Evolutionary conservation across 1,140 invertebrate species (phyloP).

Genomic region (Drosophila ironensis): DNA sequence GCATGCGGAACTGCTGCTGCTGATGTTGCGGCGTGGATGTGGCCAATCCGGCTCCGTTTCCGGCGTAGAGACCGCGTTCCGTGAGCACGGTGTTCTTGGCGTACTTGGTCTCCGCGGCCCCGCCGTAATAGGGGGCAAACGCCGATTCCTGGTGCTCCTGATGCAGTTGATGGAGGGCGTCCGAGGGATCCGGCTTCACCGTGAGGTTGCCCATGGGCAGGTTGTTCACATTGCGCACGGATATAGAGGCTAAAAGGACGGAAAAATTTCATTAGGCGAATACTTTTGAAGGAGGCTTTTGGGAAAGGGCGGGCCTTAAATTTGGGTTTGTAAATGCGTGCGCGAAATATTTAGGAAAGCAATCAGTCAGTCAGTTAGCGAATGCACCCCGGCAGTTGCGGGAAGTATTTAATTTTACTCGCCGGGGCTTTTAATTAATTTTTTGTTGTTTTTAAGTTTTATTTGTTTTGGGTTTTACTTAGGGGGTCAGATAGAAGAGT

Average conservation of each 20-base stretch:
- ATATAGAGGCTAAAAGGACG: slow-evolving; percentile 74
- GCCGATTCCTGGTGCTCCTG: slow-evolving; percentile 62
- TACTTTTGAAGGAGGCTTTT: background rate
- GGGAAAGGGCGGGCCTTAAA: slow-evolving; percentile 3
- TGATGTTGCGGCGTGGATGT: slow-evolving; percentile 68
- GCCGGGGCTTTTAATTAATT: background rate
- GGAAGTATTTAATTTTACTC: slow-evolving; percentile 3
- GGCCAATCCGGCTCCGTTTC: slow-evolving; percentile 28
- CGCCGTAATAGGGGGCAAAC: slow-evolving; percentile 71
- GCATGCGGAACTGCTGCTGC: slow-evolving; percentile 54
- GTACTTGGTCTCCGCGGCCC: slow-evolving; percentile 70
- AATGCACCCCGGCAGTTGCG: slow-evolving; percentile 13
- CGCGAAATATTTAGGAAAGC: slow-evolving; percentile 59
- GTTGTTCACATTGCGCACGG: slow-evolving; percentile 79
- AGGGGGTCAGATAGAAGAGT: background rate
- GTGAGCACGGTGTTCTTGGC: slow-evolving; percentile 73
- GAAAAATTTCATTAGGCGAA: slow-evolving; percentile 5
- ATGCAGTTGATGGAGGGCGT: slow-evolving; percentile 51
- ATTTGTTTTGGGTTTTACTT: background rate
- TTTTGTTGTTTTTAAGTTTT: background rate
- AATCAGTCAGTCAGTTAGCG: slow-evolving; percentile 48
- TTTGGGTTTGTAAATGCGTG: slow-evolving; percentile 67
- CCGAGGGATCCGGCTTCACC: slow-evolving; percentile 77
- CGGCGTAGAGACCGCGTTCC: slow-evolving; percentile 57
- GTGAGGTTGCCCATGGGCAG: slow-evolving; percentile 77